Evolutionary conservation across 2,888 invertebrate genomes (phyloP).

Genomic region (Entomobrya proxima): DNA sequence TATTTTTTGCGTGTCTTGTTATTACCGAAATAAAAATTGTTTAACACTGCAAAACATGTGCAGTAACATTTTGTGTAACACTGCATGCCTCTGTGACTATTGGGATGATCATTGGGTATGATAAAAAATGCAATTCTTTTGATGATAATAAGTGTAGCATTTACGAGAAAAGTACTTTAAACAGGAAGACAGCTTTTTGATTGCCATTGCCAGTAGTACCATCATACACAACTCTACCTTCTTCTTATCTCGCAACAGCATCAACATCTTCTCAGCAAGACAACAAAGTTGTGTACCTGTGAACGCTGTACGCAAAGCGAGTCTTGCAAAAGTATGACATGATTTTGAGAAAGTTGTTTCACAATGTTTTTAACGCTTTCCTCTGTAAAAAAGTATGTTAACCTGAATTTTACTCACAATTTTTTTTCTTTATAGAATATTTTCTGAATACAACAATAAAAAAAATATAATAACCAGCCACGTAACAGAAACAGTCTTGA

Average conservation of each 20-base stretch:
- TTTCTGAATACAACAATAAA: neutral
- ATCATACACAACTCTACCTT: too few relatives aligned
- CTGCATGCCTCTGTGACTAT: too few relatives aligned
- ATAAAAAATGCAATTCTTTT: neutral
- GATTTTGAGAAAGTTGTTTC: slow-evolving; percentile 69
- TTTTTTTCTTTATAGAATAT: slow-evolving; percentile 34
- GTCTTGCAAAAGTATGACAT: slow-evolving; percentile 32
- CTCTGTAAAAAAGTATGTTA: slow-evolving; percentile 56
- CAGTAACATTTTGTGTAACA: neutral
- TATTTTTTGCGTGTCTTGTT: too few relatives aligned
- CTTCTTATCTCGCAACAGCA: neutral
- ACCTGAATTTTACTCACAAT: slow-evolving; percentile 50
- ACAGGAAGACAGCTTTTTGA: neutral
- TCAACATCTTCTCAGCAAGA: neutral
- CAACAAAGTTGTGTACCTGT: neutral
- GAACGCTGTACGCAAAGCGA: neutral
- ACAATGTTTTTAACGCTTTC: slow-evolving; percentile 59
- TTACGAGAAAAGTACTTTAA: slow-evolving; percentile 6
- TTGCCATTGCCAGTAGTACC: too few relatives aligned
- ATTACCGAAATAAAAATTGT: slow-evolving; percentile 20
- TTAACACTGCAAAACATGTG: neutral
- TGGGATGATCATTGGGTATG: neutral
- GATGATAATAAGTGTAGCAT: neutral
- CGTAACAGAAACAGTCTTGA: neutral
- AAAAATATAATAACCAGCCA: too few relatives aligned